These are phyloP conservation scores for Galeopterus variegatus DNA, from an alignment of 2,113 vertebrate species.

Conservation along the genomic window DNA sequence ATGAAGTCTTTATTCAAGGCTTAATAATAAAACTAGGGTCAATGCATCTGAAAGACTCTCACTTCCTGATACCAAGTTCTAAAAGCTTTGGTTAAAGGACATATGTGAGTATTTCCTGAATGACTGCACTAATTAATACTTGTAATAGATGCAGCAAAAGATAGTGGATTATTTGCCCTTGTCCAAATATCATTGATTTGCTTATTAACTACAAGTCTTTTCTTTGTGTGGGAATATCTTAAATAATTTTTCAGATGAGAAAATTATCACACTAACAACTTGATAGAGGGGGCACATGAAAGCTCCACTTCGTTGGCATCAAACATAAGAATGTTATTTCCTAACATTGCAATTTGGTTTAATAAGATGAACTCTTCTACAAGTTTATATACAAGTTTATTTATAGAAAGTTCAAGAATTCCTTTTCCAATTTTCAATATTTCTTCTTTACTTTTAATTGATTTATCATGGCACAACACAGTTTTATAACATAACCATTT, in stretches of 20 bases:
- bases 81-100: background rate
- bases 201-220: background rate
- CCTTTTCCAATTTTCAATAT: conserved; percentile 40
- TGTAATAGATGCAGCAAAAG: background rate
- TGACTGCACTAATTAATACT: background rate
- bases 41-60: background rate
- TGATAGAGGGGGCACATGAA: background rate
- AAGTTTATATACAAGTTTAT: conserved; percentile 48
- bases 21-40: background rate
- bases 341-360: background rate
- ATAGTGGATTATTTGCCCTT: background rate
- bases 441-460: conserved; percentile 58
- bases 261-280: background rate
- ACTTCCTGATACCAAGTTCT: background rate
- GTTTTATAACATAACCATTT: conserved; percentile 45
- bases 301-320: background rate
- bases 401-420: conserved; percentile 40
- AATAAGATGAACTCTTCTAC: background rate
- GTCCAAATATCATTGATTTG: background rate
- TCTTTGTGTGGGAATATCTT: background rate
- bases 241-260: background rate
- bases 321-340: background rate
- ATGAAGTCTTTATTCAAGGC: background rate
- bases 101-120: background rate
- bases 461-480: background rate